Evolutionary conservation across 1,140 invertebrate species (phyloP).

Genomic region (Apis cerana): DNA sequence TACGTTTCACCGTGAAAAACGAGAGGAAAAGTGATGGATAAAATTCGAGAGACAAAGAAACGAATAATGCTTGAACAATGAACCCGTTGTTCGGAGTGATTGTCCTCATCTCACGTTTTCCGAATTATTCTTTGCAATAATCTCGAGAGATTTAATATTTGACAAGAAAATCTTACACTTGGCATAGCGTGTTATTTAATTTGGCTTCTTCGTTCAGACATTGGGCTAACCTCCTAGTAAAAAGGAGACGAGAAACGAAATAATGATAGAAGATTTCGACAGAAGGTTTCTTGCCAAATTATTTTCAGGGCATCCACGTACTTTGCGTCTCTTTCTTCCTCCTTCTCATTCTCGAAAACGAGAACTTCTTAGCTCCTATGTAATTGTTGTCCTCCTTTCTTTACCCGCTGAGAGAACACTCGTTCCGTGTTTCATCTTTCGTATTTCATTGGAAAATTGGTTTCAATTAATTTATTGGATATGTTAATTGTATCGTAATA

Average conservation of each 20-base stretch:
- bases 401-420: too few species aligned
- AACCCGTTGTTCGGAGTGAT: not conserved
- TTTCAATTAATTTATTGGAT: too few species aligned
- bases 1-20: not conserved
- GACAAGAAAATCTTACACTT: not conserved
- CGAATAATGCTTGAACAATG: not conserved
- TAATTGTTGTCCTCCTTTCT: not conserved
- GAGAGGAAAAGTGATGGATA: too few species aligned
- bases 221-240: conserved; percentile 11
- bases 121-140: not conserved
- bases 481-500: too few species aligned
- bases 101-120: not conserved
- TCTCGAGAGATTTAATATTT: not conserved
- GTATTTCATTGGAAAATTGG: too few species aligned
- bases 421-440: too few species aligned
- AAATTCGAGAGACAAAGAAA: not conserved
- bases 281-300: conserved; percentile 24
- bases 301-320: not conserved
- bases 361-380: not conserved
- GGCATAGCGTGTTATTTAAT: conserved; percentile 16
- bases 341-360: not conserved
- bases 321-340: not conserved
- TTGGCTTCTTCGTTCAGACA: not conserved
- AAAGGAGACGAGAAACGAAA: not conserved
- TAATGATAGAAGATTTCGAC: conserved; percentile 12